These are phyloP conservation scores for Climacteris rufus DNA, from an alignment of 2,113 vertebrate genomes.

Conservation along the genomic window DNA sequence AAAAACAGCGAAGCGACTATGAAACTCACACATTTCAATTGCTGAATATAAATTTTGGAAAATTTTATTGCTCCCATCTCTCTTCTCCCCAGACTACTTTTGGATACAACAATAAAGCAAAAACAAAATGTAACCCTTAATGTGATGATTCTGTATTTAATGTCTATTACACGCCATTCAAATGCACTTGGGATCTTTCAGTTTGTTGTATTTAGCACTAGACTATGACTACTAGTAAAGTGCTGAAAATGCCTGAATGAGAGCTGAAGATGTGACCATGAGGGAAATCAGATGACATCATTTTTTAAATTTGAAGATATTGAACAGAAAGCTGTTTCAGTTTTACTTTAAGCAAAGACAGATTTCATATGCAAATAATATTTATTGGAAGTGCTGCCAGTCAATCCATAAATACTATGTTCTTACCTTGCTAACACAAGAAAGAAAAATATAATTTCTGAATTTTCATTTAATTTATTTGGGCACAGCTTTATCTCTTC, in stretches of 20 bases:
- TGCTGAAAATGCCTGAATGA: not conserved
- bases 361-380: not conserved
- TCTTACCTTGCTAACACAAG: not conserved
- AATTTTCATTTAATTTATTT: not conserved
- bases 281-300: not conserved
- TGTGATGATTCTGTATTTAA: not conserved
- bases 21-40: not conserved
- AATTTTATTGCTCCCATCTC: not conserved
- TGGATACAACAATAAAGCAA: not conserved
- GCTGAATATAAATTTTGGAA: not conserved
- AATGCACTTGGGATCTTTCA: not conserved
- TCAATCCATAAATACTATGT: not conserved
- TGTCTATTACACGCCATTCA: not conserved
- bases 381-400: not conserved
- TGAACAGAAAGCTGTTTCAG: not conserved
- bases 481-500: not conserved
- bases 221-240: not conserved
- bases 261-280: not conserved
- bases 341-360: not conserved
- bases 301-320: not conserved
- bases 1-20: not conserved
- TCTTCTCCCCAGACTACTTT: not conserved
- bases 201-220: not conserved
- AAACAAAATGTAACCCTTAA: not conserved
- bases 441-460: not conserved